These are phyloP conservation scores for Pseudopleuronectes americanus DNA, from an alignment of 2,797 vertebrate genomes.

Conservation along the genomic window DNA sequence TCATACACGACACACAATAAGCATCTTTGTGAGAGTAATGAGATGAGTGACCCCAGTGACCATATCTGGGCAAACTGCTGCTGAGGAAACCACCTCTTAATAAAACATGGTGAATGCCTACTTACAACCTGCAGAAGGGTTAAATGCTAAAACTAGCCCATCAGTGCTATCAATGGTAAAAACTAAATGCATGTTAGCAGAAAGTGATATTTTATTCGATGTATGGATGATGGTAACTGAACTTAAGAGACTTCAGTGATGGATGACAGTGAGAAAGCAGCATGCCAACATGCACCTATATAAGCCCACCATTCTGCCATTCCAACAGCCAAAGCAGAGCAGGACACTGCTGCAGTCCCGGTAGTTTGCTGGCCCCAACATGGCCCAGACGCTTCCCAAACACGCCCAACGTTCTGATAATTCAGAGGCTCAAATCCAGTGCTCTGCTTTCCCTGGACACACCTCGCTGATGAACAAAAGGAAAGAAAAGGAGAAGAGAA, in stretches of 20 bases:
- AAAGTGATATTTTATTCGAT: not conserved
- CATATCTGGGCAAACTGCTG: slow-evolving; percentile 8
- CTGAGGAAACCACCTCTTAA: not conserved
- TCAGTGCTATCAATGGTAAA: slow-evolving; percentile 6
- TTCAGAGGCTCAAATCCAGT: slow-evolving; percentile 64
- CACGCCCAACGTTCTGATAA: slow-evolving; percentile 58
- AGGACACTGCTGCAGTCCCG: slow-evolving; percentile 83
- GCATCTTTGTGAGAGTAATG: slow-evolving; percentile 24
- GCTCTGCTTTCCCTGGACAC: slow-evolving; percentile 63
- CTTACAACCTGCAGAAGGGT: slow-evolving; percentile 23
- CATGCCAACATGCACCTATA: slow-evolving; percentile 73
- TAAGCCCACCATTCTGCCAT: slow-evolving; percentile 88
- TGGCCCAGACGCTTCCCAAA: slow-evolving; percentile 63
- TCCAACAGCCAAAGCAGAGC: slow-evolving; percentile 89
- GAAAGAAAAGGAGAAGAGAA: slow-evolving; percentile 61
- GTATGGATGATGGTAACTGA: not conserved
- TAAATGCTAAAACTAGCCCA: not conserved
- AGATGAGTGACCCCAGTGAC: slow-evolving; percentile 22
- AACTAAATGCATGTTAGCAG: slow-evolving; percentile 39
- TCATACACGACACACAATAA: slow-evolving; percentile 28
- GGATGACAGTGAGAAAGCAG: slow-evolving; percentile 53
- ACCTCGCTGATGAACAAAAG: slow-evolving; percentile 63
- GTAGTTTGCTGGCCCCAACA: slow-evolving; percentile 78
- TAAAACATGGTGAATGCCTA: not conserved
- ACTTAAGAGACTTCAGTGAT: slow-evolving; percentile 23